Evolutionary conservation across 2,888 invertebrate genomes (phyloP), one percentile per base, ranked within the genome.

Genomic region (Smittia sp.): DNA sequence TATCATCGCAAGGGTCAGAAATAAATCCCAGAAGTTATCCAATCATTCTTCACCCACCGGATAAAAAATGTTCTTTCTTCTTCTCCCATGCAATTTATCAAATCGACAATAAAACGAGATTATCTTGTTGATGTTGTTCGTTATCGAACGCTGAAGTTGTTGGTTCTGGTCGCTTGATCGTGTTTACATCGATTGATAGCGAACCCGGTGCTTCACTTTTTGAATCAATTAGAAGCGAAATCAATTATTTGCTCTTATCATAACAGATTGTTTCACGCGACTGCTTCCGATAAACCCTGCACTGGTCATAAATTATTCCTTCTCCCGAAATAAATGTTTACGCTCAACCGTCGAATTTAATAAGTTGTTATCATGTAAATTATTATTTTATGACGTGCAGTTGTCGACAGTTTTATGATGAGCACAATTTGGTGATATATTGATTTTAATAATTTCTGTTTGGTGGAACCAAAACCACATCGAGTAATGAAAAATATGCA

Each of bases 351-450:
- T 11, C 25, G n/a, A 38, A 65, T 52, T 32, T 69, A 69, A 69
- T 69, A 69, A 54, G 69, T 69, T 69, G 41, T 54, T 69, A 69
- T 69, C 69, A 54, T 46, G 46, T 46, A 46, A 46, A 46, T 46
- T 46, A 46, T 46, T 15, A 24, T 69, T 67, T 67, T 67, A 67
- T 67, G 39, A 13, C 67, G 13, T 11, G 39, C 15, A 24, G n/a
- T 25, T 13, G 3, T 7, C 15, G 27, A 38, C 15, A 46, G 20
- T 24, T 69, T 69, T 69, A 69, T 69, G 69, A 69, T 69, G 25
- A 52, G 46, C 15, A 15, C 32, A 46, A 46, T 46, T 46, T 11
- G 46, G 6, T 46, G 46, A 46, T 6, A 46, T 11, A 46, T 46
- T 46, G 46, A 46, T n/a, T n/a, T 46, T 46, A 46, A 6, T 46